Conservation (phyloP, 2,888 invertebrate genomes). For the Linnaemya tessellans region DNA sequence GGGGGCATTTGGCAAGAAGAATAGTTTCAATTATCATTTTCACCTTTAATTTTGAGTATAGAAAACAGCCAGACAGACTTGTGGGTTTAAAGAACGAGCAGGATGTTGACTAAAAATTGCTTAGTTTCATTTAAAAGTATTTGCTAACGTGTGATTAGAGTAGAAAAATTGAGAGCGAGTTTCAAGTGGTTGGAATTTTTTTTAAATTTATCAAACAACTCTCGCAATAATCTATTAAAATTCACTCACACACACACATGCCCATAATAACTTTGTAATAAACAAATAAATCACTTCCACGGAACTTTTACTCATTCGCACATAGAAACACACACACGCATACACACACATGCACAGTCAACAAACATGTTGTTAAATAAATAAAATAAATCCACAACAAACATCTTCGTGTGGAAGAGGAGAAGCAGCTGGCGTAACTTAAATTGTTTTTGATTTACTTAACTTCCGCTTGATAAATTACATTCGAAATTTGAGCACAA, state of each 20-base stretch:
- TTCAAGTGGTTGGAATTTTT: too few species aligned
- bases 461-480: constrained; percentile 71
- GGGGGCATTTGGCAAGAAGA: background rate
- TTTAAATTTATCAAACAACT: constrained; percentile 1
- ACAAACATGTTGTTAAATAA: constrained; percentile 16
- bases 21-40: constrained; percentile 35
- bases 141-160: too few species aligned
- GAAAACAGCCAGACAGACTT: background rate
- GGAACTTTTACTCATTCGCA: constrained; percentile 20
- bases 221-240: background rate
- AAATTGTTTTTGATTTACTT: constrained; percentile 72
- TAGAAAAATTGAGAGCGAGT: too few species aligned
- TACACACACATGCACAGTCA: constrained; percentile 1
- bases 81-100: background rate
- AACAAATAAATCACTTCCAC: constrained; percentile 51
- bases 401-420: background rate
- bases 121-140: background rate
- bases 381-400: constrained; percentile 31
- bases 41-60: constrained; percentile 13
- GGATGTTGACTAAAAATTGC: background rate
- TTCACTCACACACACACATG: constrained; percentile 18
- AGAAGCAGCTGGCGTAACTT: constrained; percentile 66
- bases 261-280: constrained; percentile 38
- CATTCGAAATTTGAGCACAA: constrained; percentile 61
- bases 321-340: background rate